Percentiles rank a stretch among this genome's conserved stretches.
Evolutionary conservation across 2,113 vertebrate species (phyloP).

Genomic region (Opisthocomus hoazin): DNA sequence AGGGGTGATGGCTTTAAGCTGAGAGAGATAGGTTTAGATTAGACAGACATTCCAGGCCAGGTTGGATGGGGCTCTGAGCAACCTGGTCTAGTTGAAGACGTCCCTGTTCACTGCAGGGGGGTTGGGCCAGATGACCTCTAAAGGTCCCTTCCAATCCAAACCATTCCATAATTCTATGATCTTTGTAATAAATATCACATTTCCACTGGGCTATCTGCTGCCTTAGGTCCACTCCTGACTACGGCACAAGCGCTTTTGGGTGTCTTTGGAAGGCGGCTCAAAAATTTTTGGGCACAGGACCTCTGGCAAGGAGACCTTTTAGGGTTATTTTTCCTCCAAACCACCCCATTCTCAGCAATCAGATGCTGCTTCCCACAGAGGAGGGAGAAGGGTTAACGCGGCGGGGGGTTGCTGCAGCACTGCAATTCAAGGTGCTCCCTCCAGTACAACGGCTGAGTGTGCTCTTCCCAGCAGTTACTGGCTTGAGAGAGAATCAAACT

Average conservation of each 20-base stretch:
- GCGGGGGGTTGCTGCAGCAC: neutral
- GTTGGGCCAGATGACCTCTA: too few relatives aligned
- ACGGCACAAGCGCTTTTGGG: neutral
- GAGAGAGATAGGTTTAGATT: too few relatives aligned
- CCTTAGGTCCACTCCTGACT: neutral
- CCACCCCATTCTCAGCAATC: neutral
- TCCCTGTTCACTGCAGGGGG: too few relatives aligned
- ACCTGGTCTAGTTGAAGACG: too few relatives aligned
- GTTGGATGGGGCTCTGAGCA: too few relatives aligned
- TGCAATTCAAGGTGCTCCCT: neutral
- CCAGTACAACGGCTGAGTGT: neutral
- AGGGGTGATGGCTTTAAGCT: too few relatives aligned
- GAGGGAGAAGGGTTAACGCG: slow-evolving; percentile 5
- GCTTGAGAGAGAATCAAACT: slow-evolving; percentile 57
- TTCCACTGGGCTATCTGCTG: neutral
- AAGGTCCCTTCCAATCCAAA: too few relatives aligned
- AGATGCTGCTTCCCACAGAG: neutral
- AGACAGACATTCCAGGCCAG: too few relatives aligned
- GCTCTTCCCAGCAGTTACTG: slow-evolving; percentile 22
- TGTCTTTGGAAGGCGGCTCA: neutral
- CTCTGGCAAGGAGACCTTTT: neutral
- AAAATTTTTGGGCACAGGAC: neutral
- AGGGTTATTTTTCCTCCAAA: neutral
- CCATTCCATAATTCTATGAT: too few relatives aligned
- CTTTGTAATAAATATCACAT: neutral